phyloP scores from a whole-genome alignment of 2,797 vertebrate species.

The Otolemur crassicaudatus region DNA sequence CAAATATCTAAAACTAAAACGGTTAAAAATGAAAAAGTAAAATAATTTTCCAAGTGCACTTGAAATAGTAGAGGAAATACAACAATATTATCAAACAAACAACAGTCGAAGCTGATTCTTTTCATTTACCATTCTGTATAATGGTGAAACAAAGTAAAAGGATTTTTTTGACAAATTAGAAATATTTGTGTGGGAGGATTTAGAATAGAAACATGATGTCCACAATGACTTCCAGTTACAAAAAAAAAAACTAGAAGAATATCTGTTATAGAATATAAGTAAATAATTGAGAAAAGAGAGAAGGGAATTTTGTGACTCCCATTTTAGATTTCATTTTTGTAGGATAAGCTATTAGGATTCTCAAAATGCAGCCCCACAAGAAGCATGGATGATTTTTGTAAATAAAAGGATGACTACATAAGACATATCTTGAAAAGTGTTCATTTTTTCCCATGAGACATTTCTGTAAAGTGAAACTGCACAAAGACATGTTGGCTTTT shows the following conservation, averaged over 20 bases:
- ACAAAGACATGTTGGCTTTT: not conserved
- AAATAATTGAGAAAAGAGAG: not conserved
- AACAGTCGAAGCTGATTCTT: not conserved
- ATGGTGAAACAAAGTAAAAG: not conserved
- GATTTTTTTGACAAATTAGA: not conserved
- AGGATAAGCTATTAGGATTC: not conserved
- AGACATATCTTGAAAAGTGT: not conserved
- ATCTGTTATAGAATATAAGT: not conserved
- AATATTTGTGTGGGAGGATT: conserved; percentile 3
- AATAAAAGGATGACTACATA: not conserved
- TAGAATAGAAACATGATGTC: not conserved
- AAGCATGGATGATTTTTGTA: not conserved
- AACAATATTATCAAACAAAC: not conserved
- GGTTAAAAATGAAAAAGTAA: not conserved
- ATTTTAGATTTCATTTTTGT: not conserved
- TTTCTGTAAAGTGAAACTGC: conserved; percentile 15
- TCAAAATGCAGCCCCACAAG: not conserved
- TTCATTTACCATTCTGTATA: not conserved
- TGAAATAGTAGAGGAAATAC: not conserved
- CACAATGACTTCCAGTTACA: not conserved
- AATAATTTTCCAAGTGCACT: conserved; percentile 18
- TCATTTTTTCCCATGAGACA: not conserved
- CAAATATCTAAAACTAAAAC: not conserved
- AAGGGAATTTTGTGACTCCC: not conserved
- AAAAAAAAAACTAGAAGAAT: not conserved